Base-by-base conservation (phyloP, 2,797 vertebrate genomes). In the Pterois miles region DNA sequence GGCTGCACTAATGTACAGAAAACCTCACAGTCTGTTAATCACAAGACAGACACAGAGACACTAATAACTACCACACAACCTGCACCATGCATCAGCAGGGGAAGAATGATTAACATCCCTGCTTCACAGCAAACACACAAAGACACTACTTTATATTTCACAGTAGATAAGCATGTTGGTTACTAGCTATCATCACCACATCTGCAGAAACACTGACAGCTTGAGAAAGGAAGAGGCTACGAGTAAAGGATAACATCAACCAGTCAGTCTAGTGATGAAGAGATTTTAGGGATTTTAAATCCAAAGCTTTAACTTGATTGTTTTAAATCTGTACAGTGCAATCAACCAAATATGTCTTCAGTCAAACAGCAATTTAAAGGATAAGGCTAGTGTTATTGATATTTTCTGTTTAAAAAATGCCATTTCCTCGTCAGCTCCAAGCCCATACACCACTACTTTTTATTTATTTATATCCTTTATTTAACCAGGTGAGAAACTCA, bases 1-100 rank as follows among this genome's bases (percentile, higher is more conserved):
- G 88, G 91, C 88, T 89, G 80, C 89, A 88, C 90, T 90, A 92
- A 92, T 84, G 88, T 90, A 92, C 84, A 90, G 88, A 90, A 91
- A 91, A 85, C 71, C 84, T 87, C 81, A 82, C 87, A 86, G 90
- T 82, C 85, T 84, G 82, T 90, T 92, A 90, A 92, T 93, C 90
- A 93, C 80, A 74, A 84, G 82, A 88, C 84, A 81, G 73, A 89
- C 86, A 82, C 74, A 78, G 38, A 86, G 82, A 89, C 78, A 76
- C 73, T 79, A 87, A 86, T 81, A 90, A 85, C 71, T 65, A 79
- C 65, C 69, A 83, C 74, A 82, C 62, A 90, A 83, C 79, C 78
- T 67, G 69, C 76, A 77, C 56, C 46, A 18, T 34, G 76, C 71
- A 86, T 72, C 70, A 84, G 81, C 67, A 40, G 64, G 53, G 58